Conservation (phyloP, 2,888 invertebrate genomes). For the Autographa gamma region DNA sequence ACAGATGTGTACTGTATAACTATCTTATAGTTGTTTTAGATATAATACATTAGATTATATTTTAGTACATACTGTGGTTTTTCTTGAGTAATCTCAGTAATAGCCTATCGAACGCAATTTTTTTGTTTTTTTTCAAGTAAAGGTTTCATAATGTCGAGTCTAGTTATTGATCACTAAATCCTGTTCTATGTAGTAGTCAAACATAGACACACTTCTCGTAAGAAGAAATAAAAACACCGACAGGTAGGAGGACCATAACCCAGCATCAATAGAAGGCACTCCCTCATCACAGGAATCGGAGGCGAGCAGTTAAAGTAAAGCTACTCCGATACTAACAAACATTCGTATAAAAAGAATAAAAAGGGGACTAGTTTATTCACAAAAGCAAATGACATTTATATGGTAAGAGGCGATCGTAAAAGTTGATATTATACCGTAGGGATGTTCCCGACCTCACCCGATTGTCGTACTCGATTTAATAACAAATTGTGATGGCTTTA, state of each 20-base stretch:
- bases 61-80: not conserved
- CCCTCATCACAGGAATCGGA: conserved; percentile 52
- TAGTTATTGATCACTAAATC: not conserved
- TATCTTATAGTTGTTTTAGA: not conserved
- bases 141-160: not conserved
- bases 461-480: conserved; percentile 16
- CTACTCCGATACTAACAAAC: conserved; percentile 60
- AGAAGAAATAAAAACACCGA: not conserved
- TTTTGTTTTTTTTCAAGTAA: too few species aligned
- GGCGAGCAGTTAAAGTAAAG: conserved; percentile 56
- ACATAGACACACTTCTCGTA: not conserved
- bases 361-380: conserved; percentile 63
- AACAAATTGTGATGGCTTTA: not conserved
- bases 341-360: conserved; percentile 62
- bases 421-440: conserved; percentile 60
- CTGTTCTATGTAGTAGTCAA: too few species aligned
- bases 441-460: conserved; percentile 31
- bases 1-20: conserved; percentile 8
- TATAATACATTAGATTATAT: not conserved
- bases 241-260: conserved; percentile 49
- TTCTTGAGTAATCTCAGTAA: not conserved
- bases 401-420: conserved; percentile 64
- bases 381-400: conserved; percentile 65
- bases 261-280: conserved; percentile 24
- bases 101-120: not conserved